These are phyloP conservation scores for Nibea coibor DNA, from an alignment of 2,113 vertebrate genomes.

Conservation along the genomic window DNA sequence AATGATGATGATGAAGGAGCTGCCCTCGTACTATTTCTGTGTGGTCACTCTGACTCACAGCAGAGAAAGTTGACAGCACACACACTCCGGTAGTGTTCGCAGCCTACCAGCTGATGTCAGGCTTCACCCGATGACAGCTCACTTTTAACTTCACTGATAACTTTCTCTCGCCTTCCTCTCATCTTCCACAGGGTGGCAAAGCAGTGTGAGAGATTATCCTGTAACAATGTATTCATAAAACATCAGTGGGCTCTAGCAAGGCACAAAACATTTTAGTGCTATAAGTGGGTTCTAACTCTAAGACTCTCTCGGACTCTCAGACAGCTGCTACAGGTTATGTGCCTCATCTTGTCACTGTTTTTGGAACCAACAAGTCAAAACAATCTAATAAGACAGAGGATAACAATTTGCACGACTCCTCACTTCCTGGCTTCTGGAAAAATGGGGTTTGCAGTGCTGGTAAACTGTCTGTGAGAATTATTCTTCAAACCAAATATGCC, in stretches of 20 bases:
- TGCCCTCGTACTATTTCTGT: constrained; percentile 1
- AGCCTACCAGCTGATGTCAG: constrained; percentile 40
- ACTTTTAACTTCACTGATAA: not conserved
- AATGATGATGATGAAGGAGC: constrained; percentile 31
- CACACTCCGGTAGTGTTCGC: not conserved
- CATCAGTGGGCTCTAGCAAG: not conserved
- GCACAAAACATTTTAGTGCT: too few relatives aligned
- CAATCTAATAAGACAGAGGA: too few relatives aligned
- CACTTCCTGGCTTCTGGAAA: not conserved
- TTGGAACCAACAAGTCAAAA: not conserved
- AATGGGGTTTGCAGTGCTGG: not conserved
- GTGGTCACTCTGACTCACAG: constrained; percentile 10
- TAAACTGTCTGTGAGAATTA: too few relatives aligned
- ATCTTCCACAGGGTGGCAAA: constrained; percentile 1
- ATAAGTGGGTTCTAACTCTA: not conserved
- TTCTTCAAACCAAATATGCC: too few relatives aligned
- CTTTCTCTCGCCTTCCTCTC: too few relatives aligned
- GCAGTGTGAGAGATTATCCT: not conserved
- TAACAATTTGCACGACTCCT: not conserved
- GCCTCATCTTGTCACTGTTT: not conserved
- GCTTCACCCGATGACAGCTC: not conserved
- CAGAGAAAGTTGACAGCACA: not conserved
- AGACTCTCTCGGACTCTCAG: not conserved
- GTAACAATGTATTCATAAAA: not conserved
- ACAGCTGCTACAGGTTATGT: not conserved